Evolutionary conservation across 1,140 invertebrate species (phyloP).

Genomic region (Oncopodura yosiiana): DNA sequence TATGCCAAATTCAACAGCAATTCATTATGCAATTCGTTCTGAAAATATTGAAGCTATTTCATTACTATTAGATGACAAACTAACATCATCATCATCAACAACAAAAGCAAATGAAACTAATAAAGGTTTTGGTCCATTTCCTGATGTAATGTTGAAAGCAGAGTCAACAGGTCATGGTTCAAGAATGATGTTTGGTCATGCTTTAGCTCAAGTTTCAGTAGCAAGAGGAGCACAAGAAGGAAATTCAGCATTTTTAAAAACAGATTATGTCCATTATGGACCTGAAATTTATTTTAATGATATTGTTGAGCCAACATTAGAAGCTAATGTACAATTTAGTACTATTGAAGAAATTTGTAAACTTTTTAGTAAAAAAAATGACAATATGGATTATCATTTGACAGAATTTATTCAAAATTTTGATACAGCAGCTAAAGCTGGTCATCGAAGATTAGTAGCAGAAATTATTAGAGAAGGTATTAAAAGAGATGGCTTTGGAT

Average conservation of each 20-base stretch:
- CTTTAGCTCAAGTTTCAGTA: constrained; percentile 38
- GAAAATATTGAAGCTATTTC: constrained; percentile 39
- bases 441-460: constrained; percentile 21
- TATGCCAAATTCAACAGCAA: too few relatives aligned
- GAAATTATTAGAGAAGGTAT: constrained; percentile 11
- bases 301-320: constrained; percentile 24
- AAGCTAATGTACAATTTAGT: background rate
- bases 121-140: constrained; percentile 14
- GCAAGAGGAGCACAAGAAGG: constrained; percentile 44
- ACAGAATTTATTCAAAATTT: background rate
- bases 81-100: constrained; percentile 19
- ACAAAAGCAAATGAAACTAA: constrained; percentile 28
- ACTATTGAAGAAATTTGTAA: background rate
- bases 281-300: too few relatives aligned
- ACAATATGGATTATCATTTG: background rate
- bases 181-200: constrained; percentile 40
- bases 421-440: constrained; percentile 2
- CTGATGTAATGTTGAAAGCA: background rate
- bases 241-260: constrained; percentile 18
- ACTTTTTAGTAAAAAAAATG: background rate
- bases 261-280: too few relatives aligned
- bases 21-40: constrained; percentile 39
- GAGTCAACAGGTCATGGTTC: constrained; percentile 26
- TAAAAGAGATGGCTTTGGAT: constrained; percentile 13
- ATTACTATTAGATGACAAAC: constrained; percentile 38